Conservation (phyloP, 2,113 vertebrate genomes). For the Rutilus rutilus region DNA sequence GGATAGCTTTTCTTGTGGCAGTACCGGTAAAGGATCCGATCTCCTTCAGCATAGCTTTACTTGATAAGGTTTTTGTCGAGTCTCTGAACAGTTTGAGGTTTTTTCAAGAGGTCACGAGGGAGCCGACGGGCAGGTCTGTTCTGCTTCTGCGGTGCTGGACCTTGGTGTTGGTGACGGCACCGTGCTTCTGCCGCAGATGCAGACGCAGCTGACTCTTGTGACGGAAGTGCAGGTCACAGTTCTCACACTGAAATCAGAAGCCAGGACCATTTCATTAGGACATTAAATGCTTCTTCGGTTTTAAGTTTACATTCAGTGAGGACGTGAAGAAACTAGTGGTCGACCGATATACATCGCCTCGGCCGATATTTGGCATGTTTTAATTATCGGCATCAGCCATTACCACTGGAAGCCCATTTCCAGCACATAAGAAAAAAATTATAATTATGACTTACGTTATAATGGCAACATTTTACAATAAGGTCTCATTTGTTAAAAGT, state of each 20-base stretch:
- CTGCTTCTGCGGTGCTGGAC: constrained; percentile 83
- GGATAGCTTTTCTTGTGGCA: background rate
- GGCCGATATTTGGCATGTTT: too few relatives aligned
- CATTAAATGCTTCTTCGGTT: too few relatives aligned
- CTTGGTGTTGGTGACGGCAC: constrained; percentile 96
- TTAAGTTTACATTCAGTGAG: too few relatives aligned
- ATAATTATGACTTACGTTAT: too few relatives aligned
- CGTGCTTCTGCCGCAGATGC: constrained; percentile 96
- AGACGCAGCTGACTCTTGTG: constrained; percentile 98
- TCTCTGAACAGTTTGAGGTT: background rate
- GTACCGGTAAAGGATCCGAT: background rate
- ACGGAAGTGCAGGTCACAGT: constrained; percentile 96
- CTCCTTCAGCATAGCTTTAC: background rate
- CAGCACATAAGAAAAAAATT: too few relatives aligned
- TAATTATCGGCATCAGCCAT: too few relatives aligned
- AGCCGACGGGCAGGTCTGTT: constrained; percentile 73
- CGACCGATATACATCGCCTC: too few relatives aligned
- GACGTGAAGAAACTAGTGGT: background rate
- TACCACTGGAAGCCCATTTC: too few relatives aligned
- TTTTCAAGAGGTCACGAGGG: constrained; percentile 82
- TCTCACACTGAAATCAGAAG: constrained; percentile 85
- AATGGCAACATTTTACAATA: too few relatives aligned
- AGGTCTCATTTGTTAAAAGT: too few relatives aligned
- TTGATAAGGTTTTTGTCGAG: background rate
- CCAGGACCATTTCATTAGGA: background rate